A percentile compares a stretch with the other conserved stretches of the same genome.
Evolutionary conservation across 2,888 invertebrate genomes (phyloP).

Genomic region (Pristionchus fissidentatus): DNA sequence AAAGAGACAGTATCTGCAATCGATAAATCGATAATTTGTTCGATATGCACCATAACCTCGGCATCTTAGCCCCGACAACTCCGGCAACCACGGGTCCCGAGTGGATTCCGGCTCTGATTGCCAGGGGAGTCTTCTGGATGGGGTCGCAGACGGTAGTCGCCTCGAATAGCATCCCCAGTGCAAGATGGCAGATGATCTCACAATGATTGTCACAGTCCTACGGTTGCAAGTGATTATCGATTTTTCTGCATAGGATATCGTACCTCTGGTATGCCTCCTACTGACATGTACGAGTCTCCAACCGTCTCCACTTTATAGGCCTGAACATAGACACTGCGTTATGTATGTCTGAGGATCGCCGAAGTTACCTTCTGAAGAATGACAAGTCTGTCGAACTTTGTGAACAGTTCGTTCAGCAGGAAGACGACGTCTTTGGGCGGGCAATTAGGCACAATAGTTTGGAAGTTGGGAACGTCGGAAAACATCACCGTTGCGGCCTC

Average conservation of each 20-base stretch:
- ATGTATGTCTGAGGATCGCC: background rate
- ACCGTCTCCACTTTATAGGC: constrained; percentile 72
- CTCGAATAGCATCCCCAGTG: constrained; percentile 75
- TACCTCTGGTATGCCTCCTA: constrained; percentile 70
- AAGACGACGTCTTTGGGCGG: constrained; percentile 75
- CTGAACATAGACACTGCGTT: too few relatives aligned
- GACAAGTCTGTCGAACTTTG: constrained; percentile 70
- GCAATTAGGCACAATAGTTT: constrained; percentile 74
- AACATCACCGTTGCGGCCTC: constrained; percentile 75
- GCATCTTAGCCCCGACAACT: constrained; percentile 72
- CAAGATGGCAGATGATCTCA: constrained; percentile 74
- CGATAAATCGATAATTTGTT: too few relatives aligned
- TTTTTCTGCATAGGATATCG: background rate
- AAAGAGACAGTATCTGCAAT: constrained; percentile 67
- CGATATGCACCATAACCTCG: constrained; percentile 57
- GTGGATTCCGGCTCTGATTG: constrained; percentile 70
- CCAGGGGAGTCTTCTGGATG: constrained; percentile 60
- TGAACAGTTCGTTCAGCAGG: constrained; percentile 77
- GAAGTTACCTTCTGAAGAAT: constrained; percentile 63
- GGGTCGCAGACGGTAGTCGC: constrained; percentile 71
- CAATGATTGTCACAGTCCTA: constrained; percentile 67
- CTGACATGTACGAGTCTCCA: constrained; percentile 71
- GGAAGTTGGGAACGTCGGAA: constrained; percentile 76
- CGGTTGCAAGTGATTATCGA: background rate
- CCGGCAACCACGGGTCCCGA: constrained; percentile 71